Evolutionary conservation across 2,797 vertebrate genomes (phyloP).

Genomic region (Myotis planiceps): DNA sequence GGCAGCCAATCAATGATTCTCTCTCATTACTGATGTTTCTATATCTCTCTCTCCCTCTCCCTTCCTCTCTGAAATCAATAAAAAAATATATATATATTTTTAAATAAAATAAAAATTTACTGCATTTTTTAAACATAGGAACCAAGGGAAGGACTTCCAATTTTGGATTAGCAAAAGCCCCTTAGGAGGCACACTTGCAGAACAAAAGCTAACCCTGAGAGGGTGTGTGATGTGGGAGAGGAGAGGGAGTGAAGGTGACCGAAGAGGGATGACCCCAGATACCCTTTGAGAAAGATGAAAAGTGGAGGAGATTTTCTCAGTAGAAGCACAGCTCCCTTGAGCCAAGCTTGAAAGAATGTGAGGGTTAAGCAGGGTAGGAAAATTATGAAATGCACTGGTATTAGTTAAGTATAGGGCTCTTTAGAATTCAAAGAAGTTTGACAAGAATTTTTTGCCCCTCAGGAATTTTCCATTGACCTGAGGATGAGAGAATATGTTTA

Average conservation of each 20-base stretch:
- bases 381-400: neutral
- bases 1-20: neutral
- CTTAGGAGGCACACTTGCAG: neutral
- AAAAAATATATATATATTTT: neutral
- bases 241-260: neutral
- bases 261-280: neutral
- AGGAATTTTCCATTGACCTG: conserved; percentile 8
- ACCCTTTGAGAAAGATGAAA: neutral
- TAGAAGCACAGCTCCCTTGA: neutral
- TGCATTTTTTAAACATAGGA: neutral
- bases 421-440: neutral
- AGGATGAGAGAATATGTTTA: neutral
- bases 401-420: neutral
- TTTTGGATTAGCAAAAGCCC: neutral
- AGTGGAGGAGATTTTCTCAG: neutral
- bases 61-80: neutral
- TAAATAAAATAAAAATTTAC: neutral
- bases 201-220: neutral
- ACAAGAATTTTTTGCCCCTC: neutral
- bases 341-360: neutral
- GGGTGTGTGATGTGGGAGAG: neutral
- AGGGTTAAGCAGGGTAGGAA: neutral
- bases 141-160: neutral
- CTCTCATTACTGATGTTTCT: neutral
- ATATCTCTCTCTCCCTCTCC: neutral